A percentile compares a stretch with the other conserved stretches of the same genome.
Evolutionary conservation across 2,888 invertebrate genomes (phyloP).

Genomic region (Himalopsyche japonica): DNA sequence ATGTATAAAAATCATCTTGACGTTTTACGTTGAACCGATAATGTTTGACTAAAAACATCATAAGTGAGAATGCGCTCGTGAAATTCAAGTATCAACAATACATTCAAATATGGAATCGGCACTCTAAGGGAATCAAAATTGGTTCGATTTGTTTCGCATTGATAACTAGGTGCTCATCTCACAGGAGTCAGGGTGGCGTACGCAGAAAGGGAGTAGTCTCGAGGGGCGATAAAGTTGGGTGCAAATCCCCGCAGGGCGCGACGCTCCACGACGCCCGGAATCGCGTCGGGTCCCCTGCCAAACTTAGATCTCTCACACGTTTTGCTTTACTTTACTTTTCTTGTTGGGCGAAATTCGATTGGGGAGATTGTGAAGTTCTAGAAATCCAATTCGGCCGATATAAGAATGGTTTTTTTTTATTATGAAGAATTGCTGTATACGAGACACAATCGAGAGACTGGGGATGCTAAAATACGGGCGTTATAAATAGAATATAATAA

Average conservation of each 20-base stretch:
- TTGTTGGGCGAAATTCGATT: not conserved
- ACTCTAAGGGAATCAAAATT: not conserved
- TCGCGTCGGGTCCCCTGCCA: not conserved
- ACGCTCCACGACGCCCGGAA: not conserved
- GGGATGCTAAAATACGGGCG: not conserved
- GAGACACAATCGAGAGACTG: not conserved
- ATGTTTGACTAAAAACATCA: too few species aligned
- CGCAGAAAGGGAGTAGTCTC: not conserved
- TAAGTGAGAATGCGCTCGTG: too few species aligned
- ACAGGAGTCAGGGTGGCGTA: not conserved
- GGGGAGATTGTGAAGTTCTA: not conserved
- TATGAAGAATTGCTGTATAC: not conserved
- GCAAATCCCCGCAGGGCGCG: not conserved
- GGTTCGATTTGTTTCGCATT: not conserved
- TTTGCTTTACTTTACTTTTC: not conserved
- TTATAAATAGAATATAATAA: not conserved
- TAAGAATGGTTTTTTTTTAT: not conserved
- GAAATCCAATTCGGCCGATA: not conserved
- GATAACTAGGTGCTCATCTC: not conserved
- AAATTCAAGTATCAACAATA: too few species aligned
- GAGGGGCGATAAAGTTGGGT: not conserved
- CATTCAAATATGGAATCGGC: not conserved
- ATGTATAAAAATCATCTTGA: too few species aligned
- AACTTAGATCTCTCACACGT: not conserved
- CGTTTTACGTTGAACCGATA: too few species aligned